Conservation (phyloP, 2,797 vertebrate genomes). For the Rachycentron canadum region DNA sequence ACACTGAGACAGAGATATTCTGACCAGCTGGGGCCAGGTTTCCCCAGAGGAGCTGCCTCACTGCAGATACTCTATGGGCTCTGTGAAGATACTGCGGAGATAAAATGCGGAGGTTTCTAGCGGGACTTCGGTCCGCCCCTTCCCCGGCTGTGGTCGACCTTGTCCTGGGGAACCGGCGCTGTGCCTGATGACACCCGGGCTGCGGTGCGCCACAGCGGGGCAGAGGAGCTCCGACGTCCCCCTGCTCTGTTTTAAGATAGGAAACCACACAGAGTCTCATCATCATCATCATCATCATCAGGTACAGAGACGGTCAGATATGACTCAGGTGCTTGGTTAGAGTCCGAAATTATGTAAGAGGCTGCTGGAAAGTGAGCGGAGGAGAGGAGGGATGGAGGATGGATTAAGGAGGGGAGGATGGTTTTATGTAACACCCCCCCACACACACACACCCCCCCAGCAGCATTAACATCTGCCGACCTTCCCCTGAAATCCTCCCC, state of each 20-base stretch:
- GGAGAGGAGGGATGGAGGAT: slow-evolving; percentile 1
- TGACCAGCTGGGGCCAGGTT: no score
- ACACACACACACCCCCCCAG: no score
- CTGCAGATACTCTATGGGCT: rapidly evolving
- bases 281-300: no score
- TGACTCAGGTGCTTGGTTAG: neutral
- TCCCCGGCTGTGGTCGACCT: slow-evolving; percentile 11
- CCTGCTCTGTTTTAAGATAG: neutral
- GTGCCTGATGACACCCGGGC: slow-evolving; percentile 24
- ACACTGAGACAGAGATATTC: neutral
- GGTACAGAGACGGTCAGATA: neutral
- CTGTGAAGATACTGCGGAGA: no score
- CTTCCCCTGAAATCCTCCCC: slow-evolving; percentile 6
- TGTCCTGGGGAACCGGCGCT: slow-evolving; percentile 10
- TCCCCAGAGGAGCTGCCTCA: neutral
- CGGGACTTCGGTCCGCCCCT: neutral
- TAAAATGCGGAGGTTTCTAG: neutral
- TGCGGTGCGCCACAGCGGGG: slow-evolving; percentile 19
- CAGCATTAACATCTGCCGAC: slow-evolving; percentile 52
- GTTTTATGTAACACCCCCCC: slow-evolving; percentile 65
- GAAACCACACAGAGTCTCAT: neutral
- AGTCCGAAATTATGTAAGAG: slow-evolving; percentile 54
- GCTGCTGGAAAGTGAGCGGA: slow-evolving; percentile 12
- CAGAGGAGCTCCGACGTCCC: neutral
- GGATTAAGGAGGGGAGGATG: slow-evolving; percentile 61